A percentile compares a stretch with the other conserved stretches of the same genome.
Conservation (phyloP, 53 echinoderm and acorn worm species). For the Paracentrotus lividus region DNA sequence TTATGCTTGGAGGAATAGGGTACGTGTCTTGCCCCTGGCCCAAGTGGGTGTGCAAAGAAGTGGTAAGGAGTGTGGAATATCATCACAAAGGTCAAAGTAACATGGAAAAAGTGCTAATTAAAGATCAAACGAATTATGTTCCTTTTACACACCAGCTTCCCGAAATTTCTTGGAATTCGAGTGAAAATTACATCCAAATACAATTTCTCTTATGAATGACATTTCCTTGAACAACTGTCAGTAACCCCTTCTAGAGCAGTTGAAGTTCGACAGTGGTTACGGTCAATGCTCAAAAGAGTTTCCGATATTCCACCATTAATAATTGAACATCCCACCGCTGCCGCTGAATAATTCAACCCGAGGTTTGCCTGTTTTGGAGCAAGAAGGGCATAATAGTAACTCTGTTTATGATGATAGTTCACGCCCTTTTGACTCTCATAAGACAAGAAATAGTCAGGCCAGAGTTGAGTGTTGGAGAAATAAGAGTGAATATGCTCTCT, state of each 20-base stretch:
- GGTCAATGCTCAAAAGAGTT: slow-evolving; percentile 42
- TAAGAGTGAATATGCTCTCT: background rate
- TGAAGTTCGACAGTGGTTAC: slow-evolving; percentile 17
- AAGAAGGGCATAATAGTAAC: no score
- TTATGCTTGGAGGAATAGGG: background rate
- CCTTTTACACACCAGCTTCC: background rate
- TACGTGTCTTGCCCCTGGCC: slow-evolving; percentile 31
- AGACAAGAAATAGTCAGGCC: no score
- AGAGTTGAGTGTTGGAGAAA: no score
- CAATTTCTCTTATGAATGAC: background rate
- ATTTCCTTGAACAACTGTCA: background rate
- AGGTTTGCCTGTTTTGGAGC: background rate
- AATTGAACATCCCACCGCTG: slow-evolving; percentile 56
- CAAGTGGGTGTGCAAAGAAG: slow-evolving; percentile 1
- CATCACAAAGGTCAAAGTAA: background rate
- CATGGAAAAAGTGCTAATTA: background rate
- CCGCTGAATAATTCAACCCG: slow-evolving; percentile 27
- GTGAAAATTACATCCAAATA: background rate
- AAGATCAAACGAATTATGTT: background rate
- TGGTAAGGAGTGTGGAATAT: slow-evolving; percentile 6
- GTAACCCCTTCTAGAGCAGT: background rate
- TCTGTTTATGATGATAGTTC: no score
- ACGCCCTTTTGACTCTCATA: no score
- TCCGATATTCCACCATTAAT: slow-evolving; percentile 43
- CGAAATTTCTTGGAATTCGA: background rate